A percentile compares a stretch with the other conserved stretches of the same genome.
phyloP scores from a whole-genome alignment of 2,797 vertebrate genomes.

The Phoebastria nigripes region DNA sequence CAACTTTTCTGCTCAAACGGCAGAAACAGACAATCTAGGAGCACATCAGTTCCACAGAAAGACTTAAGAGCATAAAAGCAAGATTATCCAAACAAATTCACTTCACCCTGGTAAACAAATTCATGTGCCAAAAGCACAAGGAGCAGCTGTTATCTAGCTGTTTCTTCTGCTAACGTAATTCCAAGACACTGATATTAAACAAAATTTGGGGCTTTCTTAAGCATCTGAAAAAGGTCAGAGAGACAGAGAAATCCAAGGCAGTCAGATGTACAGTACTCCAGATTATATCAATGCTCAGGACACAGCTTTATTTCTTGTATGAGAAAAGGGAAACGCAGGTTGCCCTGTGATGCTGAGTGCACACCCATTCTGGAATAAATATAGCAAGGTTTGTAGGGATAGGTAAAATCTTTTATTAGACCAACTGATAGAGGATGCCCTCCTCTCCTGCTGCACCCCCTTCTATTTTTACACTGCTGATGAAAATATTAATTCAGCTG shows the following conservation, averaged over 20 bases:
- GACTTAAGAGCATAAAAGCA: not conserved
- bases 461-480: not conserved
- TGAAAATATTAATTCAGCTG: not conserved
- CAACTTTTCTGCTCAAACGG: not conserved
- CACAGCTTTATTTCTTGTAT: not conserved
- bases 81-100: conserved; percentile 11
- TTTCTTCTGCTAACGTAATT: not conserved
- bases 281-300: not conserved
- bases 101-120: conserved; percentile 18
- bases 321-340: not conserved
- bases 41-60: not conserved
- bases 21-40: not conserved
- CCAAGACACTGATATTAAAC: not conserved
- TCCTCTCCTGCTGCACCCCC: not conserved
- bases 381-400: not conserved
- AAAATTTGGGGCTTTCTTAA: not conserved
- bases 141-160: not conserved
- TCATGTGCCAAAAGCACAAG: not conserved
- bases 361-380: not conserved
- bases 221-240: not conserved
- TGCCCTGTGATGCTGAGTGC: not conserved
- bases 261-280: not conserved
- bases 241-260: not conserved
- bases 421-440: not conserved
- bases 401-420: not conserved